These are phyloP conservation scores for Agapornis canus DNA, from an alignment of 2,797 vertebrate species.

Conservation along the genomic window DNA sequence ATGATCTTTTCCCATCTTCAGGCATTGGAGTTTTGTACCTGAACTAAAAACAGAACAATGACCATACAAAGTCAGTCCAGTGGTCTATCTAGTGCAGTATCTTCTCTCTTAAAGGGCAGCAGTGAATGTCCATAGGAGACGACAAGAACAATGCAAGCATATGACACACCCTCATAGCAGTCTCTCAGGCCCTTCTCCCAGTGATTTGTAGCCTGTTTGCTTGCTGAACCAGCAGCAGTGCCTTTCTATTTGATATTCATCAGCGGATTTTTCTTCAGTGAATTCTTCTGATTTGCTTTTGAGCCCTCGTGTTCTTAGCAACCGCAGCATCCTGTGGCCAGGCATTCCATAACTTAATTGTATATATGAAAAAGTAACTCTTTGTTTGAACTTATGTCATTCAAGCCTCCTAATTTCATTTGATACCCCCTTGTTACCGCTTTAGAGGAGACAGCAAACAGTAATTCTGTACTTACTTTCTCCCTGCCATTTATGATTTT, in stretches of 20 bases:
- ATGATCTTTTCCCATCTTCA: background rate
- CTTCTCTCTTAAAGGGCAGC: background rate
- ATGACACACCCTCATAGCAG: background rate
- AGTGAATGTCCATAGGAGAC: background rate
- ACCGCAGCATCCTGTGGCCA: slow-evolving; percentile 16
- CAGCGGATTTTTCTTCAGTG: background rate
- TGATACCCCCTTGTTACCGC: background rate
- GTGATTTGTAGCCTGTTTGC: background rate
- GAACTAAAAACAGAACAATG: background rate
- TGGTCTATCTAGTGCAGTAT: fast-evolving
- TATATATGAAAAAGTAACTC: slow-evolving; percentile 27
- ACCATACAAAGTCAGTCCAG: background rate
- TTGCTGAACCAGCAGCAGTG: background rate
- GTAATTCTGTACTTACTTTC: slow-evolving; percentile 27
- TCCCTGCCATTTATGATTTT: slow-evolving; percentile 6
- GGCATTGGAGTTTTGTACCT: background rate
- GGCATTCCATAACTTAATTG: slow-evolving; percentile 33
- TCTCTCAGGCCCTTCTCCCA: background rate
- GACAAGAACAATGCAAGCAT: background rate
- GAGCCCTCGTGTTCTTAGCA: background rate
- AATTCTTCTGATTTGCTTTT: slow-evolving; percentile 26
- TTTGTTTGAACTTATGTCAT: slow-evolving; percentile 49
- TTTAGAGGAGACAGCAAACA: slow-evolving; percentile 9
- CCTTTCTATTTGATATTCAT: background rate
- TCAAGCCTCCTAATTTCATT: slow-evolving; percentile 30